A percentile compares a stretch with the other conserved stretches of the same genome.
These are phyloP conservation scores for Paratrypauchen microcephalus DNA, from an alignment of 2,797 vertebrate species.

Conservation along the genomic window DNA sequence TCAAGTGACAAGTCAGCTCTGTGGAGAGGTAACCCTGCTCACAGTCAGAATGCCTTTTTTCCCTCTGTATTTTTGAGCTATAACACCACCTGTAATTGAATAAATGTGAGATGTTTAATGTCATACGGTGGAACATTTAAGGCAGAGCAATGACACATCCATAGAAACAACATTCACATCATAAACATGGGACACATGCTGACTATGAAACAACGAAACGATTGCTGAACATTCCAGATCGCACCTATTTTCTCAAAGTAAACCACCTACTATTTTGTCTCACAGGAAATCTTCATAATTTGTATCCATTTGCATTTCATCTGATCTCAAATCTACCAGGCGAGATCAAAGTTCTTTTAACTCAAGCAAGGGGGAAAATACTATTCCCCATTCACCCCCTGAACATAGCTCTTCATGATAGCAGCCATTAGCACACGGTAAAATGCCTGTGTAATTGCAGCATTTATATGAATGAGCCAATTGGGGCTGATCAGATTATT, in stretches of 20 bases:
- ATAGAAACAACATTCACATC: too few species aligned
- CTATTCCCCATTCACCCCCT: conserved; percentile 34
- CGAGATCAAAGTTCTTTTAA: conserved; percentile 57
- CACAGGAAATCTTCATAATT: background rate
- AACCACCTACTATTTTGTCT: background rate
- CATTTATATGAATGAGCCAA: conserved; percentile 33
- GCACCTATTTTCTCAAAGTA: background rate
- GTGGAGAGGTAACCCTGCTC: too few species aligned
- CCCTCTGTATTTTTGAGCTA: too few species aligned
- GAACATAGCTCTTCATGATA: conserved; percentile 22
- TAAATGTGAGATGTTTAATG: too few species aligned
- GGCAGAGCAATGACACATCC: too few species aligned
- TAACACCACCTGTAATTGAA: too few species aligned
- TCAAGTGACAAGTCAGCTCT: too few species aligned
- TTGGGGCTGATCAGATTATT: conserved; percentile 12
- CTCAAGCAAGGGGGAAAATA: conserved; percentile 42
- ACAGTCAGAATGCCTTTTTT: too few species aligned
- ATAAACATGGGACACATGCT: too few species aligned
- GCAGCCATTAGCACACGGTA: conserved; percentile 25
- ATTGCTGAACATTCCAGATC: background rate
- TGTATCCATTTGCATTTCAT: conserved; percentile 44
- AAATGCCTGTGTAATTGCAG: conserved; percentile 45
- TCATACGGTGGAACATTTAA: too few species aligned
- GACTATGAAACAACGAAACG: too few species aligned
- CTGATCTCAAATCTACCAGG: conserved; percentile 30